A percentile compares a stretch with the other conserved stretches of the same genome.
Conservation (phyloP, 2,113 vertebrate genomes). For the Lophochroa leadbeateri region DNA sequence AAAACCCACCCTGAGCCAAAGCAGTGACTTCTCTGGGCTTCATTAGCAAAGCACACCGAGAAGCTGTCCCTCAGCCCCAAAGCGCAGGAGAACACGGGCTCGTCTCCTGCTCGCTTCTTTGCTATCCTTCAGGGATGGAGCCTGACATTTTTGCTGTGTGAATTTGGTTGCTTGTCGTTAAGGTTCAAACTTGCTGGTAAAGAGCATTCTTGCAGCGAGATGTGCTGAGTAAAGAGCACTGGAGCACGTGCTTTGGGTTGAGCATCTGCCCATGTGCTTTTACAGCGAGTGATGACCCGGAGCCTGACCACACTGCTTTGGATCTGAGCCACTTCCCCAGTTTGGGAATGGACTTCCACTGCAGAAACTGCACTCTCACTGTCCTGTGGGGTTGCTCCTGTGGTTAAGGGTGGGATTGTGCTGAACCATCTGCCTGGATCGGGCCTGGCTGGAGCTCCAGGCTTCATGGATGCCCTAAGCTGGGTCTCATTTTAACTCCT, state of each 20-base stretch:
- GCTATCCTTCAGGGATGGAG: neutral
- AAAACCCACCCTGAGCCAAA: neutral
- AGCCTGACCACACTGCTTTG: fast-evolving
- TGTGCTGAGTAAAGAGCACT: neutral
- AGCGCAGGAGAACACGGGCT: fast-evolving
- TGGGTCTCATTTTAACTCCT: neutral
- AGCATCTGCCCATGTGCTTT: neutral
- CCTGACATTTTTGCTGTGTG: neutral
- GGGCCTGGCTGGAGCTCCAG: neutral
- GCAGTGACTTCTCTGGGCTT: neutral
- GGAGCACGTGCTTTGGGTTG: fast-evolving
- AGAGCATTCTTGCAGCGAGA: fast-evolving
- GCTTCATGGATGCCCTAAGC: fast-evolving
- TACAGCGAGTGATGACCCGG: neutral
- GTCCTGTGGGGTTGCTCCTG: neutral
- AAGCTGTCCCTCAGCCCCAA: neutral
- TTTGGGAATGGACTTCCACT: fast-evolving
- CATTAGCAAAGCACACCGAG: neutral
- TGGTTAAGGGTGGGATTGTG: neutral
- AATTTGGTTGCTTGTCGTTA: neutral
- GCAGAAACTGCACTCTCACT: neutral
- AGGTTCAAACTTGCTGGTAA: neutral
- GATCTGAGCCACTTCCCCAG: neutral
- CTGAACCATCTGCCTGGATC: neutral
- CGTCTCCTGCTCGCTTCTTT: neutral